A percentile compares a stretch with the other conserved stretches of the same genome.
Evolutionary conservation across 2,113 vertebrate genomes (phyloP).

Genomic region (Todiramphus chloris): DNA sequence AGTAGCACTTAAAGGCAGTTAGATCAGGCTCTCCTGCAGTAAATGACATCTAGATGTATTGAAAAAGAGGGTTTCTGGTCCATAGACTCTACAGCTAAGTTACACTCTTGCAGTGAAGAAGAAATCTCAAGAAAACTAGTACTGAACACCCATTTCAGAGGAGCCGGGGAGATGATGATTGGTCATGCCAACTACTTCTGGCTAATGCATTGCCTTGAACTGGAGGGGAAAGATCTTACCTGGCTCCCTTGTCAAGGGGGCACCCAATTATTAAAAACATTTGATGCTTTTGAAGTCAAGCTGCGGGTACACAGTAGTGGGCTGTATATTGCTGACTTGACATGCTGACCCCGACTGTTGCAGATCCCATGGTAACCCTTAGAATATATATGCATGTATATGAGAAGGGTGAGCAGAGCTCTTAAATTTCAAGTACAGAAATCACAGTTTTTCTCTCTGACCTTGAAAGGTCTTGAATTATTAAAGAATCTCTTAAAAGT

Average conservation of each 20-base stretch:
- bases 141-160: neutral
- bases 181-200: neutral
- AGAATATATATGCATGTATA: neutral
- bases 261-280: neutral
- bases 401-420: neutral
- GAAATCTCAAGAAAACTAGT: neutral
- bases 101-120: neutral
- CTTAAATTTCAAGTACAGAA: constrained; percentile 29
- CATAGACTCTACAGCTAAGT: neutral
- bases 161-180: neutral
- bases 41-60: neutral
- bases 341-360: neutral
- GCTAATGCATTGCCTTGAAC: neutral
- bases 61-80: neutral
- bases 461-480: constrained; percentile 70
- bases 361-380: neutral
- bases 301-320: neutral
- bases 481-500: constrained; percentile 54
- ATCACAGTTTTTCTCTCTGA: constrained; percentile 51
- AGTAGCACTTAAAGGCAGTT: neutral
- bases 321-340: neutral
- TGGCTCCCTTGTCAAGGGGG: neutral
- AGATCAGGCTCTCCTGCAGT: neutral
- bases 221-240: neutral
- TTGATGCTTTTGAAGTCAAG: neutral